Evolutionary conservation across 2,113 vertebrate species (phyloP).

Genomic region (Phylloscopus whistleri): DNA sequence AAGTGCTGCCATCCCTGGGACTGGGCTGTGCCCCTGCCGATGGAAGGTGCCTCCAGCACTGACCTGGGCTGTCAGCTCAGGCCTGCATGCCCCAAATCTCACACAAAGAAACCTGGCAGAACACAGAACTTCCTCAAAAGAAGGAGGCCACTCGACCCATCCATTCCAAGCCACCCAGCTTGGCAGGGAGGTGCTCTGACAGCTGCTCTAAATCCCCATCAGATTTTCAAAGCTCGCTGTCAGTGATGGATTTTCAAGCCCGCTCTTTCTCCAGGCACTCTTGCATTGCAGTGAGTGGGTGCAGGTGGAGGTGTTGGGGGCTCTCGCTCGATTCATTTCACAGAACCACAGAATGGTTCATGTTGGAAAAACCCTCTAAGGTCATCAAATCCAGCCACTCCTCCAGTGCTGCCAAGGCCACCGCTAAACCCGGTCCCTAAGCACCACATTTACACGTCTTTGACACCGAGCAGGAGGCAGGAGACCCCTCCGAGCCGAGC

Average conservation of each 20-base stretch:
- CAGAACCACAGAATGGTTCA: background rate
- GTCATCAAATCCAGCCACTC: background rate
- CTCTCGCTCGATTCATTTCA: background rate
- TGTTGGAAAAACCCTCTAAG: background rate
- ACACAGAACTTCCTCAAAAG: background rate
- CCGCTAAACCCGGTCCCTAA: background rate
- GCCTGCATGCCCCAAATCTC: background rate
- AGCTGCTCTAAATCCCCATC: background rate
- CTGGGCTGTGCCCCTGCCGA: accelerated
- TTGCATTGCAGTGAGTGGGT: accelerated
- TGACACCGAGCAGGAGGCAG: accelerated
- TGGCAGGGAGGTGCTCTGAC: background rate
- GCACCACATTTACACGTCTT: too few relatives aligned
- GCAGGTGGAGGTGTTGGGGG: background rate
- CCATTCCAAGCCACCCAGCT: background rate
- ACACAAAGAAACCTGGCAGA: background rate
- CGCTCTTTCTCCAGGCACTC: background rate
- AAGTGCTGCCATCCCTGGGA: accelerated
- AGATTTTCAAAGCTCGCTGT: accelerated
- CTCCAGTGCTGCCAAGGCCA: background rate
- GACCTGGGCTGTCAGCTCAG: background rate
- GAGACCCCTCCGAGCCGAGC: background rate
- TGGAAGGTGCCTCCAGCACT: background rate
- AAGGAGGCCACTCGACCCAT: accelerated
- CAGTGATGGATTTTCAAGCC: background rate